These are phyloP conservation scores for Aphelenchoides fujianensis DNA, from an alignment of 1,140 invertebrate species.

Conservation along the genomic window DNA sequence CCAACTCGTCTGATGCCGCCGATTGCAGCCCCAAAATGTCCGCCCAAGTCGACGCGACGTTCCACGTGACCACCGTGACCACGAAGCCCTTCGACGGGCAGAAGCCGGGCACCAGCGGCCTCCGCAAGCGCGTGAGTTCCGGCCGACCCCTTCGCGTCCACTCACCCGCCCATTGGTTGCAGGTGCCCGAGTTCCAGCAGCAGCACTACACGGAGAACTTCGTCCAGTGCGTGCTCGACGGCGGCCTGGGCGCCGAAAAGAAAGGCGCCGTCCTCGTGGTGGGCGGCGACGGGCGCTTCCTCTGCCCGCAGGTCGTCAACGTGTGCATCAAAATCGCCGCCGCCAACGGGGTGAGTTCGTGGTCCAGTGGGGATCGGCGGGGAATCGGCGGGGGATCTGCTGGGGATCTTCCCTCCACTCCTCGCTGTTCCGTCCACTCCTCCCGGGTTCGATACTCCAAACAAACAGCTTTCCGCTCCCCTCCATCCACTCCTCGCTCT, in stretches of 20 bases:
- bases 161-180: slow-evolving; percentile 4
- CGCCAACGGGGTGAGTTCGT: slow-evolving; percentile 76
- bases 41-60: no score
- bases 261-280: slow-evolving; percentile 77
- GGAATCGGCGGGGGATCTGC: no score
- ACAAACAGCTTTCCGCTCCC: no score
- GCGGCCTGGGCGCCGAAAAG: slow-evolving; percentile 73
- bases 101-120: slow-evolving; percentile 94
- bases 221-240: slow-evolving; percentile 81
- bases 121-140: slow-evolving; percentile 82
- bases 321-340: slow-evolving; percentile 83
- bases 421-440: no score
- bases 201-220: slow-evolving; percentile 94
- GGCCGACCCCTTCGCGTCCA: slow-evolving; percentile 58
- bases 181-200: slow-evolving; percentile 61
- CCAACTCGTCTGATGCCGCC: no score
- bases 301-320: slow-evolving; percentile 76
- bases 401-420: no score
- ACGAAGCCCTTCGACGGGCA: slow-evolving; percentile 77
- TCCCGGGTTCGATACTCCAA: no score
- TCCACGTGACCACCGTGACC: slow-evolving; percentile 38
- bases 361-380: no score
- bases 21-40: no score
- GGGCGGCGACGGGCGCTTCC: slow-evolving; percentile 93
- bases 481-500: no score